Conservation (phyloP, 2,113 vertebrate genomes). For the Glaucidium brasilianum region DNA sequence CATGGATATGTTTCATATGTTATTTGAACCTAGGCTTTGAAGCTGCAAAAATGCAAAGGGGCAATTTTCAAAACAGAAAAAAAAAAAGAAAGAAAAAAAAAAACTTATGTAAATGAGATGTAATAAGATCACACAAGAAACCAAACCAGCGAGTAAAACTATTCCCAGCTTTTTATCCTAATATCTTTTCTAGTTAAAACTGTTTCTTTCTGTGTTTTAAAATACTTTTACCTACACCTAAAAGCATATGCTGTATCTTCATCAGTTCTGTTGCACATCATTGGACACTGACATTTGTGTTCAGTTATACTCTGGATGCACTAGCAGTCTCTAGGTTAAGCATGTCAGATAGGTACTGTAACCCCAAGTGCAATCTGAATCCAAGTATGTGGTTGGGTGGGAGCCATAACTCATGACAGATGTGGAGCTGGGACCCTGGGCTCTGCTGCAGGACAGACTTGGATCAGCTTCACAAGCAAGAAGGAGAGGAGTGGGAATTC, state of each 20-base stretch:
- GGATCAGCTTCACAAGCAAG: neutral
- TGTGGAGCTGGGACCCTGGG: neutral
- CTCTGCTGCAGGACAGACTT: neutral
- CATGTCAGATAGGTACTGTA: accelerated
- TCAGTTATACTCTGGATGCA: neutral
- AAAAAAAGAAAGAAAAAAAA: neutral
- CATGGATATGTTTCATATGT: neutral
- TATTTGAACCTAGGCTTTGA: neutral
- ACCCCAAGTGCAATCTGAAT: neutral
- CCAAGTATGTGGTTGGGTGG: neutral
- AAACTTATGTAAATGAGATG: neutral
- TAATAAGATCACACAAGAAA: neutral
- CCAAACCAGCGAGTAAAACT: neutral
- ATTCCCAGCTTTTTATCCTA: neutral
- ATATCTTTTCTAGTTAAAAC: neutral
- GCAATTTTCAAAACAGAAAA: neutral
- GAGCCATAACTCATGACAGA: neutral
- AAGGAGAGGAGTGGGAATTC: neutral
- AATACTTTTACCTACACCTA: neutral
- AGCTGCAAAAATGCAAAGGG: neutral
- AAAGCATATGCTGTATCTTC: neutral
- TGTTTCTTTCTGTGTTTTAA: neutral
- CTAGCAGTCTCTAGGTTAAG: neutral
- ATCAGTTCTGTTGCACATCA: accelerated
- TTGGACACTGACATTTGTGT: accelerated